These are phyloP conservation scores for Patiria pectinifera DNA, from an alignment of 53 echinoderm and acorn worm species.

Conservation along the genomic window DNA sequence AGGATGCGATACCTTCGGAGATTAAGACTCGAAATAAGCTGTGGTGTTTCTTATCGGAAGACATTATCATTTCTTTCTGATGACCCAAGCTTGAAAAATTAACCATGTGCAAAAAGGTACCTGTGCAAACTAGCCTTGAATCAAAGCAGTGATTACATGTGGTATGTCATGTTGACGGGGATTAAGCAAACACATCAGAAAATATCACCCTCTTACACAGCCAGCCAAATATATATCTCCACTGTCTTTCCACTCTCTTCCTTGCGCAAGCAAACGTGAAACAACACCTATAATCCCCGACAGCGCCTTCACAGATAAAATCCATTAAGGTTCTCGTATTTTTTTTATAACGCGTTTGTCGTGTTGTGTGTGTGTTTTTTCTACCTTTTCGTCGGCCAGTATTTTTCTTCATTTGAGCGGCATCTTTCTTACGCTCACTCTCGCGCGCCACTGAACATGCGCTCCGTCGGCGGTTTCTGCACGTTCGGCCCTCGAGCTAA, in stretches of 20 bases:
- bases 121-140: neutral
- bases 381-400: conserved; percentile 26
- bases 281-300: conserved; percentile 51
- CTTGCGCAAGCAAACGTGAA: conserved; percentile 13
- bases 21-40: too few species aligned
- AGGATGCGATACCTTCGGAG: too few species aligned
- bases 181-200: neutral
- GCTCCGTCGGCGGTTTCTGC: neutral
- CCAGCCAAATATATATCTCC: neutral
- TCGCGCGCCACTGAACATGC: conserved; percentile 49
- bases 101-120: neutral
- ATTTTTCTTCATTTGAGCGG: neutral
- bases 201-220: neutral
- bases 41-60: too few species aligned
- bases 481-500: conserved; percentile 19
- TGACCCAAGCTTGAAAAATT: neutral
- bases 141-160: neutral
- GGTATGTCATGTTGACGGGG: neutral
- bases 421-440: neutral
- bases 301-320: conserved; percentile 52
- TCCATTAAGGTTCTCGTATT: conserved; percentile 41
- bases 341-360: neutral
- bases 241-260: neutral
- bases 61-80: too few species aligned
- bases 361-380: neutral